phyloP scores from a whole-genome alignment of 1,140 invertebrate species.

The Caenorhabditis briggsae region DNA sequence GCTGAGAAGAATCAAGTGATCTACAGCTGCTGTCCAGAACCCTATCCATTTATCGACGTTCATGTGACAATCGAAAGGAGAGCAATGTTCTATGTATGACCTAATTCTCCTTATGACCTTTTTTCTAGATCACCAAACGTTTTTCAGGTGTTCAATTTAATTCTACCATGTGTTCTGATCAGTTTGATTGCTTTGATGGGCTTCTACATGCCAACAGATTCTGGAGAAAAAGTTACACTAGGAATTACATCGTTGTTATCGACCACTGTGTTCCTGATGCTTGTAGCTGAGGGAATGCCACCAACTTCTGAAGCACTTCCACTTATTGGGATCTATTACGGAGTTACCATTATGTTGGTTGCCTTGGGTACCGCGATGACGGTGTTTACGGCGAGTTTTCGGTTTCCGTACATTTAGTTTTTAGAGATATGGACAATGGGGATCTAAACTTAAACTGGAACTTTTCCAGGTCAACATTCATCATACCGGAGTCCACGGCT shows the following conservation, averaged over 20 bases:
- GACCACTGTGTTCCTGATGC: slow-evolving; percentile 94
- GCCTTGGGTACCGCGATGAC: slow-evolving; percentile 89
- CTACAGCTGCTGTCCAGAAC: slow-evolving; percentile 84
- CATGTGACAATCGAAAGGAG: slow-evolving; percentile 82
- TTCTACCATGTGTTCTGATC: slow-evolving; percentile 90
- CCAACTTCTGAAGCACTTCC: slow-evolving; percentile 90
- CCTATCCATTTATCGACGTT: slow-evolving; percentile 83
- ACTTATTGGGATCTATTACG: slow-evolving; percentile 89
- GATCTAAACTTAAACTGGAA: slow-evolving; percentile 49
- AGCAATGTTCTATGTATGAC: slow-evolving; percentile 89
- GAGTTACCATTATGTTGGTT: slow-evolving; percentile 90
- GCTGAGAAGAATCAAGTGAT: slow-evolving; percentile 79
- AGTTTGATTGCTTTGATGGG: slow-evolving; percentile 88
- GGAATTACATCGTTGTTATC: slow-evolving; percentile 90
- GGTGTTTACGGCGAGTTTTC: slow-evolving; percentile 78
- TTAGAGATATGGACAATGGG: no score
- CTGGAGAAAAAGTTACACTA: slow-evolving; percentile 85
- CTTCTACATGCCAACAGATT: slow-evolving; percentile 92
- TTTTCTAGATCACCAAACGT: background rate
- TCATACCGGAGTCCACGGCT: slow-evolving; percentile 86
- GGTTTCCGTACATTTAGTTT: background rate
- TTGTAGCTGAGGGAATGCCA: slow-evolving; percentile 89
- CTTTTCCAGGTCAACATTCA: slow-evolving; percentile 84
- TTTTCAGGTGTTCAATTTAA: slow-evolving; percentile 85
- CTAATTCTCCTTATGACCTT: no score